A percentile compares a stretch with the other conserved stretches of the same genome.
These are phyloP conservation scores for Neoniphon sammara DNA, from an alignment of 2,797 vertebrate genomes.

Conservation along the genomic window DNA sequence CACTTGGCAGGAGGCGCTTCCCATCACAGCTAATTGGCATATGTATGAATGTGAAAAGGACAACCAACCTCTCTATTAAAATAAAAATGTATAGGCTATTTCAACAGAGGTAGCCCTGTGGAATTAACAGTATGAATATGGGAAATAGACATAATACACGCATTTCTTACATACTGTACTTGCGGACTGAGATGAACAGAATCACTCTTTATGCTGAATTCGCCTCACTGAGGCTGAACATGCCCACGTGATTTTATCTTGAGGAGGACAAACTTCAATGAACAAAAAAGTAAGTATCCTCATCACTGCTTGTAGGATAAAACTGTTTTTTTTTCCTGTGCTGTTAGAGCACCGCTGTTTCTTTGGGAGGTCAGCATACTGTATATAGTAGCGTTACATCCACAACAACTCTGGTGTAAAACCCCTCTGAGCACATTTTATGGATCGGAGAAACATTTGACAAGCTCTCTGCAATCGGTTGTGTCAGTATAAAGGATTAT, in stretches of 20 bases:
- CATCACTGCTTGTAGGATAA: constrained; percentile 16
- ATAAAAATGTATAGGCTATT: constrained; percentile 39
- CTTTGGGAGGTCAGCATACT: constrained; percentile 64
- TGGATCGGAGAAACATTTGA: constrained; percentile 78
- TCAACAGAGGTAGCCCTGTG: constrained; percentile 22
- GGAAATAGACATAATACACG: constrained; percentile 4
- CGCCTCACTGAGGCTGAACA: neutral
- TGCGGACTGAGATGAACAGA: neutral
- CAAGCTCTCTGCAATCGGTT: constrained; percentile 74
- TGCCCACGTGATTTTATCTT: neutral
- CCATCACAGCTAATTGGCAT: constrained; percentile 64
- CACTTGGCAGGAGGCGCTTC: constrained; percentile 49
- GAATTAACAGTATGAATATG: constrained; percentile 20
- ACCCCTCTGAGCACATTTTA: constrained; percentile 75
- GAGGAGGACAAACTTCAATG: constrained; percentile 3
- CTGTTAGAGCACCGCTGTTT: constrained; percentile 44
- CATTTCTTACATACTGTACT: neutral
- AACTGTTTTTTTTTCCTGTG: constrained; percentile 22
- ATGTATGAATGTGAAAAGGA: constrained; percentile 40
- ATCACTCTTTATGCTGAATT: neutral
- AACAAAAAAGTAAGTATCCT: constrained; percentile 11
- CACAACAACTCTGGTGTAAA: constrained; percentile 64
- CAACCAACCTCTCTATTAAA: constrained; percentile 51
- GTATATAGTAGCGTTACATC: constrained; percentile 74
- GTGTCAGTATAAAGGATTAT: constrained; percentile 83